Evolutionary conservation across 2,113 vertebrate genomes (phyloP).

Genomic region (Syrrhaptes paradoxus): DNA sequence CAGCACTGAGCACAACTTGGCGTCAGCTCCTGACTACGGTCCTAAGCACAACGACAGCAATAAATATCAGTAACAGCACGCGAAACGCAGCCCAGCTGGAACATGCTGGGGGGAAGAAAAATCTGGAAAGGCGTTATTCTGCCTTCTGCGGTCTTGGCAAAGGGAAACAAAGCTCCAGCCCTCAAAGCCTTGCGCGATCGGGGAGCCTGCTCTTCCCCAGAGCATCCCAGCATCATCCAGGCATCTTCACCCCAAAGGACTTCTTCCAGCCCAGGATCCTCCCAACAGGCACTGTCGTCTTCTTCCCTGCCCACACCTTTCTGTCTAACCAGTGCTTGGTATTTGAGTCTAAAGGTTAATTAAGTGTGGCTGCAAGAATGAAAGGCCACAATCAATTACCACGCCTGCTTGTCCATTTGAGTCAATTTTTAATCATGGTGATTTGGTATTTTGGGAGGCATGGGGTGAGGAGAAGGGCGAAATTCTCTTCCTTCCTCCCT

Average conservation of each 20-base stretch:
- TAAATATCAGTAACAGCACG: background rate
- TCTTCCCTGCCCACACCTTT: constrained; percentile 46
- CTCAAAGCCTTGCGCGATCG: background rate
- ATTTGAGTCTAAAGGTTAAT: constrained; percentile 88
- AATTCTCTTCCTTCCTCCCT: constrained; percentile 45
- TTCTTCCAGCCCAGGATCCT: background rate
- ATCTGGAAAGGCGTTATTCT: background rate
- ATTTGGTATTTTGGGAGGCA: constrained; percentile 70
- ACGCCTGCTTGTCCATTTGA: constrained; percentile 70
- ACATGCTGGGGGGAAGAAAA: accelerated
- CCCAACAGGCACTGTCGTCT: constrained; percentile 15
- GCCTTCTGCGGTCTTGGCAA: background rate
- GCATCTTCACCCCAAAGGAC: background rate
- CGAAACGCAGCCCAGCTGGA: background rate
- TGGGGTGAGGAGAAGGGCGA: constrained; percentile 39
- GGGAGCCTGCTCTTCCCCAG: background rate
- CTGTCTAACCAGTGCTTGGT: constrained; percentile 73
- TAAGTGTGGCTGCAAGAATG: constrained; percentile 81
- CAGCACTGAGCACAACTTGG: background rate
- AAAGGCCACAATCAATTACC: constrained; percentile 82
- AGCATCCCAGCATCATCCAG: background rate
- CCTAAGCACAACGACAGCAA: background rate
- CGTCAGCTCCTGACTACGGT: background rate
- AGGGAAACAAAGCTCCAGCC: background rate
- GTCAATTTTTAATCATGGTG: constrained; percentile 79